Evolutionary conservation across 2,888 invertebrate genomes (phyloP), one percentile per base, ranked within the genome.

Genomic region (Ormyrus labotus): DNA sequence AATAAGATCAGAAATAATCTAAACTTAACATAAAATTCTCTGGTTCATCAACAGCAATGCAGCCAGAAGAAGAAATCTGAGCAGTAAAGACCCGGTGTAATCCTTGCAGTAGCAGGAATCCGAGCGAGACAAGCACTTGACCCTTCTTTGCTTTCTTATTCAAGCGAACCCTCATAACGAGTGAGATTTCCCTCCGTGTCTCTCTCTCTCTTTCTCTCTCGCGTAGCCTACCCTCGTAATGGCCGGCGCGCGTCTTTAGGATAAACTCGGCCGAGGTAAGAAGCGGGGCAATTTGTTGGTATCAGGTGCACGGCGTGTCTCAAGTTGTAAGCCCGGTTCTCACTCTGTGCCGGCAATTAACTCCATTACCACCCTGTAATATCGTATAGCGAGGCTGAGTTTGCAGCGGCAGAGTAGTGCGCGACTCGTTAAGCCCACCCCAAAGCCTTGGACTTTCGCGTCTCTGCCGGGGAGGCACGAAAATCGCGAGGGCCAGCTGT

Each of bases 321-420:
- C 85, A 90, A 90, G 88, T 90, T 89, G 88, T 90, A 90, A 90
- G 90, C 90, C 88, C 83, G 86, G 87, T 86, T 6, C 45, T 65
- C 6, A 7, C 69, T 65, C 86, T 85, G 83, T 84, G 82, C 84
- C 86, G 86, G 89, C 89, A 90, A 90, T 90, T 90, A 90, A 90
- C 90, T 90, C 89, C 87, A 90, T 90, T 90, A 90, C 90, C 90
- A 90, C 89, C 88, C 89, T 87, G 88, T 90, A 89, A 81, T 82
- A 82, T 89, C 85, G 87, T 86, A 19, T 19, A 19, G 85, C 84
- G 85, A n/a, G 73, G 67, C 74, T 84, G 86, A 86, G 84, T 87
- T 86, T 86, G 85, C 82, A 86, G 85, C 85, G 47, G 65, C 10
- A n/a, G n/a, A 45, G 50, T n/a, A 45, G 50, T 8, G 45, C 47